A percentile compares a stretch with the other conserved stretches of the same genome.
These are phyloP conservation scores for Ganaspis brasiliensis DNA, from an alignment of 2,888 invertebrate genomes.

Conservation along the genomic window DNA sequence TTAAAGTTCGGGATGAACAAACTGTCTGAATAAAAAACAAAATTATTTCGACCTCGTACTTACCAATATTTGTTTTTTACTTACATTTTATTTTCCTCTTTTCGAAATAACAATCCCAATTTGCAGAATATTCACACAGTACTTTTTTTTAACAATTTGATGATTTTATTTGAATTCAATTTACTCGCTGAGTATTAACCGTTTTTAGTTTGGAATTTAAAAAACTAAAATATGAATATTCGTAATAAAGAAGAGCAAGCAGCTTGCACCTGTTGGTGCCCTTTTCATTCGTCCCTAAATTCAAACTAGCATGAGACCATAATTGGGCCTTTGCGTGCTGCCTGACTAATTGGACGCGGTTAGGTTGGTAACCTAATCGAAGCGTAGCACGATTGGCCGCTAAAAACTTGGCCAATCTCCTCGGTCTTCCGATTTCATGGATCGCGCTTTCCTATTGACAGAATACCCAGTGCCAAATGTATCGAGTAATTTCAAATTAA, in stretches of 20 bases:
- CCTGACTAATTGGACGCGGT: slow-evolving; percentile 37
- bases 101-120: too few relatives aligned
- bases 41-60: too few relatives aligned
- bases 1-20: too few relatives aligned
- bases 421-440: slow-evolving; percentile 14
- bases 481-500: background rate
- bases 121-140: too few relatives aligned
- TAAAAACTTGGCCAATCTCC: slow-evolving; percentile 35
- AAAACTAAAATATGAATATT: background rate
- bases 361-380: slow-evolving; percentile 33
- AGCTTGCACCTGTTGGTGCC: slow-evolving; percentile 13
- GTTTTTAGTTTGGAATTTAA: too few relatives aligned
- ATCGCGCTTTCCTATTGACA: background rate
- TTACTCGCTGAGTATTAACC: too few relatives aligned
- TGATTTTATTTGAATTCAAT: too few relatives aligned
- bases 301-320: slow-evolving; percentile 4
- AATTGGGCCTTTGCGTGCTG: slow-evolving; percentile 37
- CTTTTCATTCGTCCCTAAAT: slow-evolving; percentile 10
- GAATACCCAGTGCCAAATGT: background rate
- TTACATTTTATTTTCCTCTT: too few relatives aligned
- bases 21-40: too few relatives aligned
- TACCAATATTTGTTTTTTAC: too few relatives aligned
- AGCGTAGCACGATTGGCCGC: slow-evolving; percentile 9
- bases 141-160: too few relatives aligned
- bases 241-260: background rate